Conservation (phyloP, 2,888 invertebrate species). For the Antheraea yamamai region DNA sequence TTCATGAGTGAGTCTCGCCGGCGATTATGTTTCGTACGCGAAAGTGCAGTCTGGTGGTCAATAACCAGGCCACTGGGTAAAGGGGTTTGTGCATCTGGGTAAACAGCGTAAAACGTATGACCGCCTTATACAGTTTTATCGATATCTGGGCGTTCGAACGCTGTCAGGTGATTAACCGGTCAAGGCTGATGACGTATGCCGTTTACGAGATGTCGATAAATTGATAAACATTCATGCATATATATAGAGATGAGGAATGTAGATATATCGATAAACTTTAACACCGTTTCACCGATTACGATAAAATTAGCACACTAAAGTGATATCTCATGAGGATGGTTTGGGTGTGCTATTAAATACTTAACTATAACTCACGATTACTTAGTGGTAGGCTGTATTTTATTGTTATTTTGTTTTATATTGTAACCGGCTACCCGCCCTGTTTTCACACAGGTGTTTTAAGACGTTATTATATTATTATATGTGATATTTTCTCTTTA, state of each 20-base stretch:
- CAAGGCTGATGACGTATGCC: not conserved
- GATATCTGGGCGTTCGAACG: not conserved
- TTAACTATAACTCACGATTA: no score
- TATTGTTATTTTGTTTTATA: no score
- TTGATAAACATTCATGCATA: not conserved
- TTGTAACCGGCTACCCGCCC: no score
- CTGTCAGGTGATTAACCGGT: not conserved
- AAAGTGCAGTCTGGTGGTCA: conserved; percentile 42
- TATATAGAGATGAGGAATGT: not conserved
- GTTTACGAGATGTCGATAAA: not conserved
- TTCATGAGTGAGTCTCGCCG: not conserved
- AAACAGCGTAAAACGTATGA: not conserved
- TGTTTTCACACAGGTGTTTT: no score
- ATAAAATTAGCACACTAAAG: no score
- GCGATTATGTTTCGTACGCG: conserved; percentile 33
- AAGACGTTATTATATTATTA: no score
- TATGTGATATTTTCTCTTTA: no score
- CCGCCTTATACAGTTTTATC: conserved; percentile 4
- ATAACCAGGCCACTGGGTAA: conserved; percentile 41
- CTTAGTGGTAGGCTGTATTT: no score
- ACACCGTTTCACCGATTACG: no score
- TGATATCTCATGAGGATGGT: no score
- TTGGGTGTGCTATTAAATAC: no score
- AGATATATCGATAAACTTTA: not conserved
- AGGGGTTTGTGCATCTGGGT: conserved; percentile 30